Evolutionary conservation across 2,888 invertebrate species (phyloP).

Genomic region (Phalera bucephala): DNA sequence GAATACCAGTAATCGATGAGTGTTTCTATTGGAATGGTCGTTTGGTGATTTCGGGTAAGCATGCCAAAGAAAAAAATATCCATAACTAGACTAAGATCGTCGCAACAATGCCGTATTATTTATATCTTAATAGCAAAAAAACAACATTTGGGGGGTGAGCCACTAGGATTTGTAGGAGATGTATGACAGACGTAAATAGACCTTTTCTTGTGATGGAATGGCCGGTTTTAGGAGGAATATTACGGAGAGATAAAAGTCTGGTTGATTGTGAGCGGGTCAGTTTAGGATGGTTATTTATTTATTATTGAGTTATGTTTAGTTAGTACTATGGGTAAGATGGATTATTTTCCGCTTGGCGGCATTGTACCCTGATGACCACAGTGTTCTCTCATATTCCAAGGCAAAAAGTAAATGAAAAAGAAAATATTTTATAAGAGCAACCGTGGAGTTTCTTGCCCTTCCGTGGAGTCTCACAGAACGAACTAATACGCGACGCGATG

Average conservation of each 20-base stretch:
- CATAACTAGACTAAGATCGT: conserved; percentile 40
- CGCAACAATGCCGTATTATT: conserved; percentile 50
- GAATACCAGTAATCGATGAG: conserved; percentile 22
- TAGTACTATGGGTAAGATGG: too few relatives aligned
- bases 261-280: too few relatives aligned
- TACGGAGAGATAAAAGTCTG: not conserved
- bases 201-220: not conserved
- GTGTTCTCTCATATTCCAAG: too few relatives aligned
- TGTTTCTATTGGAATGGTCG: conserved; percentile 12
- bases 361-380: too few relatives aligned
- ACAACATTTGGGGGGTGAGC: conserved; percentile 36
- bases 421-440: too few relatives aligned
- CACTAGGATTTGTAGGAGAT: conserved; percentile 29
- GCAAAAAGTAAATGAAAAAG: too few relatives aligned
- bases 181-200: conserved; percentile 9
- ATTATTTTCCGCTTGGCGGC: too few relatives aligned
- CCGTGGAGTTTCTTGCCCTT: too few relatives aligned
- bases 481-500: too few relatives aligned
- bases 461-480: too few relatives aligned
- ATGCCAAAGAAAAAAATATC: conserved; percentile 42
- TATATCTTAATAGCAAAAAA: conserved; percentile 57
- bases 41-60: conserved; percentile 21
- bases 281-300: too few relatives aligned
- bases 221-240: not conserved
- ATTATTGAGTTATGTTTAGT: too few relatives aligned